Conservation (phyloP, 2,888 invertebrate species). For the Metacarcinus magister region DNA sequence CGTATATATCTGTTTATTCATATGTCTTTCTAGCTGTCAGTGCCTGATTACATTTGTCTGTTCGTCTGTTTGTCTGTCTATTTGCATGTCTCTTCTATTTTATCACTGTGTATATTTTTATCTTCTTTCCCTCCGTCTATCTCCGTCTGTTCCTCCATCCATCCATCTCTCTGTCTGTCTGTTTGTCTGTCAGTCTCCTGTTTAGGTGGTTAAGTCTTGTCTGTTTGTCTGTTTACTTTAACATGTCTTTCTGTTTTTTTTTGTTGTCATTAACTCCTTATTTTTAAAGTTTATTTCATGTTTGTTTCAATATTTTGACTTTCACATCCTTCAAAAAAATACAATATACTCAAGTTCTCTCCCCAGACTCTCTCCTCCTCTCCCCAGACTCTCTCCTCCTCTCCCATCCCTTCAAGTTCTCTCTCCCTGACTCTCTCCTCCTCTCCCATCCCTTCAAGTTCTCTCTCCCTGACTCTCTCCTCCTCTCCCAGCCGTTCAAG, state of each 20-base stretch:
- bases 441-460: neutral
- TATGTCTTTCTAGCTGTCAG: neutral
- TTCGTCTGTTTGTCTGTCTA: neutral
- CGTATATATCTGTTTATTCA: neutral
- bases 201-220: neutral
- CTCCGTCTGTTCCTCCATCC: neutral
- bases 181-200: neutral
- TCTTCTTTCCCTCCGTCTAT: neutral
- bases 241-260: neutral
- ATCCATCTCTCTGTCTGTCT: neutral
- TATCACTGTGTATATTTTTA: neutral
- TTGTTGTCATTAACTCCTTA: neutral
- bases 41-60: slow-evolving; percentile 30
- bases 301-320: neutral
- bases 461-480: neutral
- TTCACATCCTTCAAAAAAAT: neutral
- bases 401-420: neutral
- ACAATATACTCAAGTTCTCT: neutral
- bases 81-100: neutral
- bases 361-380: no score
- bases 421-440: neutral
- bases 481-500: neutral
- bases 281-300: neutral
- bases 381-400: no score
- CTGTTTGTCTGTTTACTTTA: neutral